phyloP scores from a whole-genome alignment of 2,797 vertebrate genomes.

The Adrianichthys oophorus region DNA sequence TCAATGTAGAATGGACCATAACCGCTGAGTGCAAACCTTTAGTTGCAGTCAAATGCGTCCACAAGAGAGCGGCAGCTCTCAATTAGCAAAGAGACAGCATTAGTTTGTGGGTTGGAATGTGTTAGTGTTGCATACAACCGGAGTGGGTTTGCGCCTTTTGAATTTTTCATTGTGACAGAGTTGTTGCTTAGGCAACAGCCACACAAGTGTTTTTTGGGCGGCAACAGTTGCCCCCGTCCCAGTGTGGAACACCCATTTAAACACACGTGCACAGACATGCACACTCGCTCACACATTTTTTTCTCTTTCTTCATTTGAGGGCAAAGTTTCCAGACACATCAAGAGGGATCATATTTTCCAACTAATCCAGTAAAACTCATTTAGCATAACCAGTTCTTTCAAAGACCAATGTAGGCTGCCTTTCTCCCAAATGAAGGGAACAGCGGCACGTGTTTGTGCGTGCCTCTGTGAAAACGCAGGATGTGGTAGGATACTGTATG shows the following conservation, averaged over 20 bases:
- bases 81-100: slow-evolving; percentile 4
- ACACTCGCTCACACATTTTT: slow-evolving; percentile 10
- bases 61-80: slow-evolving; percentile 10
- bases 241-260: slow-evolving; percentile 46
- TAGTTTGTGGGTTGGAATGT: slow-evolving; percentile 11
- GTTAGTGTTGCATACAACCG: slow-evolving; percentile 7
- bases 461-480: slow-evolving; percentile 64
- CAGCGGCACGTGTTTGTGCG: slow-evolving; percentile 32
- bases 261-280: slow-evolving; percentile 19
- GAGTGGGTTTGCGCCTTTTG: slow-evolving; percentile 35
- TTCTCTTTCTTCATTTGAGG: slow-evolving; percentile 29
- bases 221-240: slow-evolving; percentile 59
- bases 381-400: slow-evolving; percentile 59
- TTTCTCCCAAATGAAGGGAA: slow-evolving; percentile 52
- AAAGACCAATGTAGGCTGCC: slow-evolving; percentile 53
- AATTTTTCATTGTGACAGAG: slow-evolving; percentile 32
- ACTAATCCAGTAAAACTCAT: slow-evolving; percentile 62
- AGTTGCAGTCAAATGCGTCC: slow-evolving; percentile 34
- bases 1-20: slow-evolving; percentile 41
- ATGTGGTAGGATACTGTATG: slow-evolving; percentile 76
- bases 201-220: slow-evolving; percentile 42
- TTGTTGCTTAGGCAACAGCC: slow-evolving; percentile 37
- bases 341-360: slow-evolving; percentile 46
- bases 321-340: slow-evolving; percentile 49
- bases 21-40: slow-evolving; percentile 26